These are phyloP conservation scores for Petrolisthes cinctipes DNA, from an alignment of 2,888 invertebrate genomes.

Conservation along the genomic window DNA sequence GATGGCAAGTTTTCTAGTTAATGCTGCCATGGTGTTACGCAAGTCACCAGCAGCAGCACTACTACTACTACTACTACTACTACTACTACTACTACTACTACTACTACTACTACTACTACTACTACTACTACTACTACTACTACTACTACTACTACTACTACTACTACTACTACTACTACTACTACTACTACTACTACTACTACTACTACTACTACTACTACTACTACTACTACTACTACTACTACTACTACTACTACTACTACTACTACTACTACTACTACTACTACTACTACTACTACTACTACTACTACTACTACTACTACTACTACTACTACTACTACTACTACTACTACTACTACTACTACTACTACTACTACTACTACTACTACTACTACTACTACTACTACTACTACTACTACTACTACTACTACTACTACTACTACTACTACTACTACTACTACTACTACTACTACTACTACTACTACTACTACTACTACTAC, in stretches of 20 bases:
- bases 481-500: constrained; percentile 3
- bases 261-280: neutral
- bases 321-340: constrained; percentile 3
- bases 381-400: constrained; percentile 3
- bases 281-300: neutral
- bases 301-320: constrained; percentile 3
- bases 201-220: constrained; percentile 3
- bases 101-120: neutral
- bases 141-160: constrained; percentile 3
- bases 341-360: constrained; percentile 3
- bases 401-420: constrained; percentile 3
- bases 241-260: constrained; percentile 3
- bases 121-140: neutral
- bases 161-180: constrained; percentile 3
- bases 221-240: neutral
- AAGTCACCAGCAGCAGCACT: too few relatives aligned
- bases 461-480: constrained; percentile 3
- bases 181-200: neutral
- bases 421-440: neutral
- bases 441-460: neutral
- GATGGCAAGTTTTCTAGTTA: too few relatives aligned
- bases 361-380: neutral
- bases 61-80: constrained; percentile 3
- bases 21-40: too few relatives aligned
- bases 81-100: constrained; percentile 3